Conservation (phyloP, 2,113 vertebrate genomes). For the Vidua chalybeata region DNA sequence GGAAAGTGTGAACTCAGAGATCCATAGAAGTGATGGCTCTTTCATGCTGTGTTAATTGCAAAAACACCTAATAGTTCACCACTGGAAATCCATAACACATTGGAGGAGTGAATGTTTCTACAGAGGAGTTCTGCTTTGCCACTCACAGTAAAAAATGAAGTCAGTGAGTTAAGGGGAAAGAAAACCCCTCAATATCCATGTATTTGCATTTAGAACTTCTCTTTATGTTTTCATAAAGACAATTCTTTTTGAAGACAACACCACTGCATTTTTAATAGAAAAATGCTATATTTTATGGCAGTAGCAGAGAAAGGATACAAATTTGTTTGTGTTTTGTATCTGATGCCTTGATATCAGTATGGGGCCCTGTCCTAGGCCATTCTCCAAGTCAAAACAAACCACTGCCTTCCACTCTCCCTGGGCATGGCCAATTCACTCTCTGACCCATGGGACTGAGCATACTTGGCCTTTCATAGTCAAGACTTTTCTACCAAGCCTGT, state of each 20-base stretch:
- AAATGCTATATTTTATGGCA: neutral
- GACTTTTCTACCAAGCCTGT: neutral
- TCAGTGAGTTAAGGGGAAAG: neutral
- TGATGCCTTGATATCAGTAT: neutral
- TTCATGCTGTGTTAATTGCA: conserved; percentile 46
- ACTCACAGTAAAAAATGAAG: neutral
- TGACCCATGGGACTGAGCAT: neutral
- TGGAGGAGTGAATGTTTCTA: neutral
- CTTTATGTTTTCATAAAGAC: neutral
- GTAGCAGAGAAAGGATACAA: neutral
- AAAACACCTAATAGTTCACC: conserved; percentile 33
- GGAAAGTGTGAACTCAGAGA: neutral
- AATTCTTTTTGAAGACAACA: neutral
- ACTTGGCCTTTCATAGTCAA: neutral
- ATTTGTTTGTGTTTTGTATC: neutral
- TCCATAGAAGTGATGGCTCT: neutral
- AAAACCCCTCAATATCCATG: neutral
- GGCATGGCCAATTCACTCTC: neutral
- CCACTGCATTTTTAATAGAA: neutral
- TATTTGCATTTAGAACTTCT: neutral
- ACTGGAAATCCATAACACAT: conserved; percentile 34
- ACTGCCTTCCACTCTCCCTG: neutral
- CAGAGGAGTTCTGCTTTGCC: neutral
- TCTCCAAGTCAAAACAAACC: neutral
- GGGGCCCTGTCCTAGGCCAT: neutral